Evolutionary conservation across 2,888 invertebrate genomes (phyloP).

Genomic region (Lottia gigantea): DNA sequence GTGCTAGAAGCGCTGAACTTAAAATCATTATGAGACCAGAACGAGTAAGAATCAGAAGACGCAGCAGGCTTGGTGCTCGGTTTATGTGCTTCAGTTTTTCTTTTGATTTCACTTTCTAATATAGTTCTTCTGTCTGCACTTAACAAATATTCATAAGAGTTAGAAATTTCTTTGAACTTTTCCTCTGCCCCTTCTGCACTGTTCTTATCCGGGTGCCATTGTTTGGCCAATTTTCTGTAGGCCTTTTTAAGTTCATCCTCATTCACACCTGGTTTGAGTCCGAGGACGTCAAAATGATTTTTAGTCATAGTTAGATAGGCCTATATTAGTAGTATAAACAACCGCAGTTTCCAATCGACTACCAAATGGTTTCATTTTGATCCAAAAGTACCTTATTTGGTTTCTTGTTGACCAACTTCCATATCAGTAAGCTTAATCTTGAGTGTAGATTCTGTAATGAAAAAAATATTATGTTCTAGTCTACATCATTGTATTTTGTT

Average conservation of each 20-base stretch:
- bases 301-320: conserved; percentile 32
- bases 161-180: conserved; percentile 62
- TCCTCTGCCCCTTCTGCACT: conserved; percentile 58
- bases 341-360: too few relatives aligned
- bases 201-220: conserved; percentile 65
- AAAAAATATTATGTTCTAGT: too few relatives aligned
- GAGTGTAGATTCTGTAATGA: too few relatives aligned
- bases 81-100: conserved; percentile 23
- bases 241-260: conserved; percentile 63
- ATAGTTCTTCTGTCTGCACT: conserved; percentile 49
- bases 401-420: too few relatives aligned
- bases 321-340: too few relatives aligned
- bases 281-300: conserved; percentile 55
- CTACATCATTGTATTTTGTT: too few relatives aligned
- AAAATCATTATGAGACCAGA: background rate
- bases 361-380: too few relatives aligned
- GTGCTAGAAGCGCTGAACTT: background rate
- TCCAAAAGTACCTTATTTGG: too few relatives aligned
- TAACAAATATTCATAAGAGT: conserved; percentile 60
- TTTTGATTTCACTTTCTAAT: conserved; percentile 45
- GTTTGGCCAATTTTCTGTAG: conserved; percentile 56
- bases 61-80: background rate
- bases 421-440: too few relatives aligned
- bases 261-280: conserved; percentile 48
- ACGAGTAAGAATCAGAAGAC: background rate